Evolutionary conservation across 2,113 vertebrate genomes (phyloP).

Genomic region (Thalassoma bifasciatum): DNA sequence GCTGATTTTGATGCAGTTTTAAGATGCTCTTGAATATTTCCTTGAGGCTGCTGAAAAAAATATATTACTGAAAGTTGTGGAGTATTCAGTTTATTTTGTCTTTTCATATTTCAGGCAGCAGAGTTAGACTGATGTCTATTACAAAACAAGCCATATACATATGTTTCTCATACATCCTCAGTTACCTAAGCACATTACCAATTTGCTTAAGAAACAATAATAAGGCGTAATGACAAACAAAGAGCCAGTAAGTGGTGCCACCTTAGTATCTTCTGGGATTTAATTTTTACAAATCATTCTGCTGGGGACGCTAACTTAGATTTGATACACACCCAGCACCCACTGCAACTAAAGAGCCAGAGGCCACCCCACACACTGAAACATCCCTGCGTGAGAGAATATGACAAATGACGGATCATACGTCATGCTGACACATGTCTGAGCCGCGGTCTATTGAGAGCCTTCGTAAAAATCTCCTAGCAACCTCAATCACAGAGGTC

Average conservation of each 20-base stretch:
- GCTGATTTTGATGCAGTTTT: too few species aligned
- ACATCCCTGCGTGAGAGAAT: conserved; percentile 8
- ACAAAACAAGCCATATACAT: too few species aligned
- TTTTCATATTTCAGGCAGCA: background rate
- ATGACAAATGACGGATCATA: conserved; percentile 33
- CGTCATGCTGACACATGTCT: conserved; percentile 43
- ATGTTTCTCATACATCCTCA: background rate
- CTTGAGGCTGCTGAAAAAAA: too few species aligned
- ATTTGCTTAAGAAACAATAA: background rate
- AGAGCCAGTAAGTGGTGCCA: background rate
- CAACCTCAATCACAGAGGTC: conserved; percentile 19
- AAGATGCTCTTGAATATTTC: too few species aligned
- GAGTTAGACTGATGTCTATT: background rate
- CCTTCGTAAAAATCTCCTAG: conserved; percentile 22
- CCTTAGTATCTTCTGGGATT: background rate
- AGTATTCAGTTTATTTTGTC: background rate
- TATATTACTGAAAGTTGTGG: background rate
- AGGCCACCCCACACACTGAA: background rate
- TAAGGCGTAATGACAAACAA: background rate
- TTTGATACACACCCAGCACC: background rate
- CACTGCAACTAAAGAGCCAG: background rate
- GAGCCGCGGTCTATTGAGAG: background rate
- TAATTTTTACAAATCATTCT: background rate
- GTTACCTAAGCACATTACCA: background rate
- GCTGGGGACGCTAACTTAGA: background rate